Evolutionary conservation across 2,113 vertebrate species (phyloP).

Genomic region (Coracopsis vasa): DNA sequence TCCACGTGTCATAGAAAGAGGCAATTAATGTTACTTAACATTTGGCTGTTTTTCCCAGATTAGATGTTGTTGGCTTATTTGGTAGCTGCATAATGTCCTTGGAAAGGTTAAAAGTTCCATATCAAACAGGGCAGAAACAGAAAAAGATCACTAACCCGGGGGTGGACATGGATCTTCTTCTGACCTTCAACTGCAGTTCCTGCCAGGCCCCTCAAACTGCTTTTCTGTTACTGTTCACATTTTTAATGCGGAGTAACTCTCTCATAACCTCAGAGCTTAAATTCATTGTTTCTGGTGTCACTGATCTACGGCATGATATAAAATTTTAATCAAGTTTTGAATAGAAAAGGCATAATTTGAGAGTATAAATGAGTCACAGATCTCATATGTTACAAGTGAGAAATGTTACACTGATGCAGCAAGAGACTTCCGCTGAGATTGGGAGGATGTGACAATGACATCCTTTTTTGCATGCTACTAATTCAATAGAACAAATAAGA

Average conservation of each 20-base stretch:
- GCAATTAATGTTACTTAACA: not conserved
- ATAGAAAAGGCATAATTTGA: not conserved
- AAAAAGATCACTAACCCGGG: not conserved
- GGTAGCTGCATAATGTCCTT: not conserved
- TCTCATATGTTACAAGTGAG: not conserved
- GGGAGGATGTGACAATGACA: not conserved
- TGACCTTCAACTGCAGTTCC: not conserved
- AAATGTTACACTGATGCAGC: not conserved
- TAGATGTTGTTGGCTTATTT: not conserved
- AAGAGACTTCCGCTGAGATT: not conserved
- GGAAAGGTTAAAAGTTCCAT: constrained; percentile 23
- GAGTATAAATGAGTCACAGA: not conserved
- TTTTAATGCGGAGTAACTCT: not conserved
- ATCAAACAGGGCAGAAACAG: not conserved
- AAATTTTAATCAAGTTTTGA: not conserved
- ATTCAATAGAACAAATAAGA: not conserved
- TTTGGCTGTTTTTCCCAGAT: not conserved
- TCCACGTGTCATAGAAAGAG: not conserved
- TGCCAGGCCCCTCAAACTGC: not conserved
- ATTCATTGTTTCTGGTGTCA: not conserved
- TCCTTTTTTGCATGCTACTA: not conserved
- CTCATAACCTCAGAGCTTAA: not conserved
- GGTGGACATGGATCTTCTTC: not conserved
- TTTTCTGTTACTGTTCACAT: not conserved
- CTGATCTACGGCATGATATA: not conserved